These are phyloP conservation scores for Spodoptera littoralis DNA, from an alignment of 2,888 invertebrate genomes.

Conservation along the genomic window DNA sequence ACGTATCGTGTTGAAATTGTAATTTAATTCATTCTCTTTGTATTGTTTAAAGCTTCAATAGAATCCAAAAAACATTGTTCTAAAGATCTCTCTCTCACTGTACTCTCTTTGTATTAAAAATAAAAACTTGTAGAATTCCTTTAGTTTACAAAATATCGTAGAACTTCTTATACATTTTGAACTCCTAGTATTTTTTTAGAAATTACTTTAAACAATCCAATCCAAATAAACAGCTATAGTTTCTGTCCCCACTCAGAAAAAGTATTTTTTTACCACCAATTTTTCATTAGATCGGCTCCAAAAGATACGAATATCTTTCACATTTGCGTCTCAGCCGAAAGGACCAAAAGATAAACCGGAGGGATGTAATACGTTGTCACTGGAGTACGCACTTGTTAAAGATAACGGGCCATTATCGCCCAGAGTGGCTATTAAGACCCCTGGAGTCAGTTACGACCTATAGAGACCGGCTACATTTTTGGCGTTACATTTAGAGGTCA, in stretches of 20 bases:
- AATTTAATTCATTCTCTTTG: too few species aligned
- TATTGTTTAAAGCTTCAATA: too few species aligned
- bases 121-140: constrained; percentile 4
- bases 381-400: constrained; percentile 53
- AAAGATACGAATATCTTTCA: constrained; percentile 35
- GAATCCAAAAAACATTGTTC: too few species aligned
- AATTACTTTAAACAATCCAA: not conserved
- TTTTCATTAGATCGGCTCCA: constrained; percentile 20
- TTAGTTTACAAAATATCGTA: constrained; percentile 13
- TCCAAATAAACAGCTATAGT: not conserved
- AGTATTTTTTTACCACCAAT: constrained; percentile 10
- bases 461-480: constrained; percentile 40
- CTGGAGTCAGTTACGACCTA: constrained; percentile 49
- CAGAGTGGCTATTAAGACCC: constrained; percentile 51
- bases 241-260: constrained; percentile 4
- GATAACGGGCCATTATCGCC: constrained; percentile 58
- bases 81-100: too few species aligned
- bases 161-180: constrained; percentile 21
- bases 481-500: constrained; percentile 20
- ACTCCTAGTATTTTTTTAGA: constrained; percentile 10
- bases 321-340: constrained; percentile 25
- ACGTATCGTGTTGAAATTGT: too few species aligned
- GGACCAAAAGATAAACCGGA: constrained; percentile 44
- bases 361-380: constrained; percentile 54
- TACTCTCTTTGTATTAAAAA: not conserved